phyloP scores from a whole-genome alignment of 2,797 vertebrate genomes.

The Rallus crepitans region DNA sequence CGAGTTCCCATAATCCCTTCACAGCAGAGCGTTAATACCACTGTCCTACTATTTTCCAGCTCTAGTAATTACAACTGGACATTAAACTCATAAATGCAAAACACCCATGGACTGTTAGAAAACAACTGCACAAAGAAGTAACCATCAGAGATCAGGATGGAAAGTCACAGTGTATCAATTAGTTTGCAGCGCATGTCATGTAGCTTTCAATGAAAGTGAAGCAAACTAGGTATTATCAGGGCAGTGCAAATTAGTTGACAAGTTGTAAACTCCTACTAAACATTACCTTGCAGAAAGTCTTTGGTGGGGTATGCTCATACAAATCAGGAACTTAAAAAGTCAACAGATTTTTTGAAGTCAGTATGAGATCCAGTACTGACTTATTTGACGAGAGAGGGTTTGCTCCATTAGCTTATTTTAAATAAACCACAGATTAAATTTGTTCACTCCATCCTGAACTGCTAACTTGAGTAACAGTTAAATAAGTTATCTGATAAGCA shows the following conservation, averaged over 20 bases:
- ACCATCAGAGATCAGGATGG: neutral
- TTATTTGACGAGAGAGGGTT: neutral
- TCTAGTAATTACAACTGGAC: neutral
- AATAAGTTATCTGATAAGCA: neutral
- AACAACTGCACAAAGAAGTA: neutral
- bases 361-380: neutral
- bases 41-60: neutral
- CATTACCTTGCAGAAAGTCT: neutral
- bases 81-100: neutral
- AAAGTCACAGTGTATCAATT: neutral
- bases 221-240: neutral
- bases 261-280: neutral
- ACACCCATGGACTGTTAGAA: neutral
- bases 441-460: neutral
- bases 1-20: neutral
- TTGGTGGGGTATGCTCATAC: neutral
- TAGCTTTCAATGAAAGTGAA: neutral
- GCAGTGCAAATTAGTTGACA: neutral
- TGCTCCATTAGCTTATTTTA: neutral
- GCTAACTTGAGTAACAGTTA: neutral
- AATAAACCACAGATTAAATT: neutral
- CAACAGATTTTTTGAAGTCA: neutral
- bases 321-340: neutral
- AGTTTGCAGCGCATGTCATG: rapidly evolving
- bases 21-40: neutral